Percentiles rank a stretch among this genome's conserved stretches.
phyloP scores from a whole-genome alignment of 2,113 vertebrate genomes.

The rabbit (Oryctolagus cuniculus) region DNA sequence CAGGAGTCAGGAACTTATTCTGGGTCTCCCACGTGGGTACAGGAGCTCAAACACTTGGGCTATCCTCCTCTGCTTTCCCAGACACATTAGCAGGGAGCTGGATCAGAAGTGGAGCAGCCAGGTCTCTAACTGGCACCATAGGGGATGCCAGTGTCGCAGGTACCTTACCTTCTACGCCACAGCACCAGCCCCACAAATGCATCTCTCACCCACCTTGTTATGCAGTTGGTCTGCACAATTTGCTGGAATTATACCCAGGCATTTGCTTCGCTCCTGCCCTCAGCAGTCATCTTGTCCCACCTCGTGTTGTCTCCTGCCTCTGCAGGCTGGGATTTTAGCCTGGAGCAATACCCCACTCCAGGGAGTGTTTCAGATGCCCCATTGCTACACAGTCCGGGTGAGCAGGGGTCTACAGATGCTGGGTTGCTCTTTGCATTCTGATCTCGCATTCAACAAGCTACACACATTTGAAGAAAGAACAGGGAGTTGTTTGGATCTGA shows the following conservation, averaged over 20 bases:
- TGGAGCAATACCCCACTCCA: neutral
- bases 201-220: neutral
- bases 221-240: neutral
- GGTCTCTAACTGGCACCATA: too few relatives aligned
- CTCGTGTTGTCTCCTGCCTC: constrained; percentile 4
- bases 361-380: neutral
- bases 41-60: too few relatives aligned
- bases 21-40: too few relatives aligned
- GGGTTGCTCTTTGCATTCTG: constrained; percentile 32
- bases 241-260: neutral
- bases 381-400: neutral
- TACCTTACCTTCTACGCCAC: too few relatives aligned
- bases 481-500: constrained; percentile 11
- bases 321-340: neutral
- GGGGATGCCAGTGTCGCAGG: too few relatives aligned
- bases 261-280: constrained; percentile 18
- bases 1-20: too few relatives aligned
- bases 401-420: neutral
- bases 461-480: neutral
- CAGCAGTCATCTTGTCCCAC: neutral
- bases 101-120: too few relatives aligned
- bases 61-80: too few relatives aligned
- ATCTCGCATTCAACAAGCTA: constrained; percentile 8
- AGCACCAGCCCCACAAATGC: too few relatives aligned
- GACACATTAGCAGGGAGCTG: too few relatives aligned